Percentiles rank a stretch among this genome's conserved stretches.
phyloP scores from a whole-genome alignment of 2,888 invertebrate species.

The Drosophila crucigera region DNA sequence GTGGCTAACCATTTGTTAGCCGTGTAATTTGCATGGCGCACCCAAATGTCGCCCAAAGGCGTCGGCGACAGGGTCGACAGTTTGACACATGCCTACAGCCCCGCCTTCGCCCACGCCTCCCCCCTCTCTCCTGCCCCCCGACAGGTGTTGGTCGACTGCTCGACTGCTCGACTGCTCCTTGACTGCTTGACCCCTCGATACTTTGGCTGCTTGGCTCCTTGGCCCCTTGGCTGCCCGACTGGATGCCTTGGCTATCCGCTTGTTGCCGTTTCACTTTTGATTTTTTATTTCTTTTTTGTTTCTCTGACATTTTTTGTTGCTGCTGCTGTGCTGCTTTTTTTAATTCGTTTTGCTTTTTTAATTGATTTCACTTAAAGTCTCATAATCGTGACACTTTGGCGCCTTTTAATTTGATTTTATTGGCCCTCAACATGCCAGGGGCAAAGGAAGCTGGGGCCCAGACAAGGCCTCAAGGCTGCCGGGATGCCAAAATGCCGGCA shows the following conservation, averaged over 20 bases:
- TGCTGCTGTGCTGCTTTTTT: slow-evolving; percentile 2
- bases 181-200: background rate
- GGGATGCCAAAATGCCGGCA: background rate
- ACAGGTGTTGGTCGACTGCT: background rate
- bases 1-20: slow-evolving; percentile 61
- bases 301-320: background rate
- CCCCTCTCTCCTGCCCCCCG: too few relatives aligned
- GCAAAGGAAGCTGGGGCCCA: slow-evolving; percentile 1
- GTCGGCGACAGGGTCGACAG: slow-evolving; percentile 41
- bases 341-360: slow-evolving; percentile 51
- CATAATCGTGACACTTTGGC: slow-evolving; percentile 81
- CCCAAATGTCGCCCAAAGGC: slow-evolving; percentile 57
- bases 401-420: slow-evolving; percentile 82
- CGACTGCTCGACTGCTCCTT: background rate
- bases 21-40: slow-evolving; percentile 68
- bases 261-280: slow-evolving; percentile 31
- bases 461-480: background rate
- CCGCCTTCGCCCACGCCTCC: background rate
- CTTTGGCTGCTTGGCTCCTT: too few relatives aligned
- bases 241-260: slow-evolving; percentile 10
- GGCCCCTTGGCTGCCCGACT: background rate
- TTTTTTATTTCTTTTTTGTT: slow-evolving; percentile 15
- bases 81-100: slow-evolving; percentile 63
- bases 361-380: slow-evolving; percentile 80
- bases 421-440: slow-evolving; percentile 67